A percentile compares a stretch with the other conserved stretches of the same genome.
These are phyloP conservation scores for Wiebesia pumilae DNA, from an alignment of 1,140 invertebrate species.

Conservation along the genomic window DNA sequence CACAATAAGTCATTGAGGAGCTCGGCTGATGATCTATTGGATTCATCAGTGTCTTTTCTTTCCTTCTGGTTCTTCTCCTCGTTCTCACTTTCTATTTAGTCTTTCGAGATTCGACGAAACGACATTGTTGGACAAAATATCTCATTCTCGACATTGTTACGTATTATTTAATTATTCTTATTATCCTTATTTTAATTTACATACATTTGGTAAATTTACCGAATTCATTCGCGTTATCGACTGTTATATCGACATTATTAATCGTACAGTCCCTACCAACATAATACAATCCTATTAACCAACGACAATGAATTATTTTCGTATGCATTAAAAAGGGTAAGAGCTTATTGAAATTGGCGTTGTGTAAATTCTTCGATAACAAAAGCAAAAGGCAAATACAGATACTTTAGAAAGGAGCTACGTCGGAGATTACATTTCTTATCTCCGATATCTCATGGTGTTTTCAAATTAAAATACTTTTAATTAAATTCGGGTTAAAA, in stretches of 20 bases:
- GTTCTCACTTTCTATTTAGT: not conserved
- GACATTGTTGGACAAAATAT: no score
- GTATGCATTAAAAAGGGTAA: not conserved
- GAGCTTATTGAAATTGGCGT: constrained; percentile 6
- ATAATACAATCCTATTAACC: not conserved
- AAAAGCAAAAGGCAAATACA: not conserved
- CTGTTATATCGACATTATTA: no score
- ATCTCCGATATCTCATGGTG: no score
- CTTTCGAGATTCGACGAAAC: no score
- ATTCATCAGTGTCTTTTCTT: constrained; percentile 27
- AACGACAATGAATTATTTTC: not conserved
- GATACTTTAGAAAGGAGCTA: constrained; percentile 17
- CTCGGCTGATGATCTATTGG: not conserved
- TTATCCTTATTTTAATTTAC: no score
- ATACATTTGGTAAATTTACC: no score
- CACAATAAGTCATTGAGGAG: constrained; percentile 35
- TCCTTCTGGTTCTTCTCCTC: not conserved
- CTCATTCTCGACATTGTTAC: no score
- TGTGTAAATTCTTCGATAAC: not conserved
- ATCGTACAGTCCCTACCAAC: no score
- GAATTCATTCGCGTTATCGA: no score
- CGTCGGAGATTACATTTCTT: constrained; percentile 28
- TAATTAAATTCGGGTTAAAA: constrained; percentile 32
- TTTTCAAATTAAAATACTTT: constrained; percentile 31
- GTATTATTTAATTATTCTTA: no score